These are phyloP conservation scores for Grallaria varia DNA, from an alignment of 2,113 vertebrate genomes.

Conservation along the genomic window DNA sequence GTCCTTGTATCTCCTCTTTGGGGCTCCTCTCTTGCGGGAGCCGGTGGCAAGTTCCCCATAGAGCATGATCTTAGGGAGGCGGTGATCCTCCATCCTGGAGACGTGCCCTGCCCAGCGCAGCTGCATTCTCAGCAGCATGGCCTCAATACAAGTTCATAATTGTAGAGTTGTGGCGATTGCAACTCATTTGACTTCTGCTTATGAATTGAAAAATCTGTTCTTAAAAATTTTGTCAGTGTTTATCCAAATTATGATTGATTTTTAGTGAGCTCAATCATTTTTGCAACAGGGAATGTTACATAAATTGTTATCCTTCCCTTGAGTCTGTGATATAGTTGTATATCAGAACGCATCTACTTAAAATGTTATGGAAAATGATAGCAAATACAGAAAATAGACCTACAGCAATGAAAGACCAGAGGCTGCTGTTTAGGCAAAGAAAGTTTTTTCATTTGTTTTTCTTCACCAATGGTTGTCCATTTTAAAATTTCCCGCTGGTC, in stretches of 20 bases:
- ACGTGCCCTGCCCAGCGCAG: too few species aligned
- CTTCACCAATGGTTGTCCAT: not conserved
- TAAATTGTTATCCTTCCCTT: not conserved
- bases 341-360: not conserved
- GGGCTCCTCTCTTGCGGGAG: too few species aligned
- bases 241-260: not conserved
- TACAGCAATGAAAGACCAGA: not conserved
- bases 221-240: not conserved
- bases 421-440: not conserved
- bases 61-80: too few species aligned
- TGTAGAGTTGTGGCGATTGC: not conserved
- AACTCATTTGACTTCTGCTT: not conserved
- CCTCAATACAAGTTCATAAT: too few species aligned
- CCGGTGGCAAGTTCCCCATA: too few species aligned
- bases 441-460: not conserved
- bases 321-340: not conserved
- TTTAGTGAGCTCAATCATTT: not conserved
- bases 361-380: not conserved
- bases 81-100: too few species aligned
- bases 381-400: not conserved
- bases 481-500: not conserved
- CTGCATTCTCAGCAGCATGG: too few species aligned
- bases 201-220: not conserved
- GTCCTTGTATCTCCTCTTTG: too few species aligned
- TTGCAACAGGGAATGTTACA: not conserved